Base-by-base conservation (phyloP, 2,113 vertebrate species). In the Pluvialis apricaria region DNA sequence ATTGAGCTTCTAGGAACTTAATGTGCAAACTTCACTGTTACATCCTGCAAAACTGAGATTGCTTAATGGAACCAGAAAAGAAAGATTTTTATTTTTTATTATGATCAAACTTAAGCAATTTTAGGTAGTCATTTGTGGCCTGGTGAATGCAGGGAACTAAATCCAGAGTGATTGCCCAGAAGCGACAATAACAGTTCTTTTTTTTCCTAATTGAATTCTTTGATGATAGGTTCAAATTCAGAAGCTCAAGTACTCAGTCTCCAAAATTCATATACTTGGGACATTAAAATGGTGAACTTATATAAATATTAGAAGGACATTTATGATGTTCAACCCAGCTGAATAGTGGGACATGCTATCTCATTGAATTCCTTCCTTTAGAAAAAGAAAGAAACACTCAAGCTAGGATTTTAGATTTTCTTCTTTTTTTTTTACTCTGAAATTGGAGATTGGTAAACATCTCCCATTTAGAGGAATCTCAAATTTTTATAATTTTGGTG, bases 21-120 rank as follows among this genome's bases (percentile, higher is more conserved):
- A 95, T 85, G 70, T 70, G 28, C 78, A 94, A 82, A 90, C 93
- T 94, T 80, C 84, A 79, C 38, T 92, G 60, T 29, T 87, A 77
- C 61, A 95, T 79, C 61, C 66, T 97, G 92, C 57, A 97, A 96
- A 95, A 95, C 12, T 71, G 83, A 88, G 66, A 73, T 81, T 88
- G 62, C 49, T 88, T 95, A 94, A 95, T 94, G 65, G 52, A 95
- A 95, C 80, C 84, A 62, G 79, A 96, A 96, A 88, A 94, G 54
- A 92, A 90, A 96, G 72, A 51, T 9, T 40, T 26, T 82, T 76
- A 57, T 82, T 28, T 75, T 44, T 82, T 17, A 44, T 91, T 95
- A 80, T 89, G 49, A 93, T 86, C 76, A 96, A 94, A 71, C 65
- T 88, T 72, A 51, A 70, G 52, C 83, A 84, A 82, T 94, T 94